phyloP scores from a whole-genome alignment of 1,140 invertebrate genomes.

The Xylocopa sonorina region DNA sequence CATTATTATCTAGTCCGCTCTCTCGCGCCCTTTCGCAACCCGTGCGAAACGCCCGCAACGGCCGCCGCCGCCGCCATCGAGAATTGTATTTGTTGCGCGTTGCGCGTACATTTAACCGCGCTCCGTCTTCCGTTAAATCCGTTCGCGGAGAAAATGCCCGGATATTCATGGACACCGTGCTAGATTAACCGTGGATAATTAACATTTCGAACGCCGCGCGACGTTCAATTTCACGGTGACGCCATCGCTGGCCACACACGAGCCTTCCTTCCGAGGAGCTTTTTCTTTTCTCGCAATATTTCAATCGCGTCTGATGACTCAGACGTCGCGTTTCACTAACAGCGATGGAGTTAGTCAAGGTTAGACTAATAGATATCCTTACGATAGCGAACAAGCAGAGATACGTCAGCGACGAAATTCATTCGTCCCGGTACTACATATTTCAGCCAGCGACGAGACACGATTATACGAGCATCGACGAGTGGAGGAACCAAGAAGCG shows the following conservation, averaged over 20 bases:
- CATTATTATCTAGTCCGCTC: conserved; percentile 80
- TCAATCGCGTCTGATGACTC: too few species aligned
- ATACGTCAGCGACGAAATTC: too few species aligned
- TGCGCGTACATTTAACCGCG: conserved; percentile 50
- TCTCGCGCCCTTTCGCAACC: conserved; percentile 62
- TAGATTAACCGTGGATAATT: conserved; percentile 4
- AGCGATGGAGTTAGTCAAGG: too few species aligned
- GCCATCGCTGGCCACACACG: not conserved
- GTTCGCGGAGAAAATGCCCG: conserved; percentile 39
- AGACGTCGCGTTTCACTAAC: too few species aligned
- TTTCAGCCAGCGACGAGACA: not conserved
- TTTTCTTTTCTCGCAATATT: too few species aligned
- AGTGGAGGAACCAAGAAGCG: not conserved
- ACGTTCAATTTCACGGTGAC: not conserved
- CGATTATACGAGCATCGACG: conserved; percentile 1
- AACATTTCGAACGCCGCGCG: not conserved
- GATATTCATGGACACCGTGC: conserved; percentile 19
- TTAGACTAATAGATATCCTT: too few species aligned
- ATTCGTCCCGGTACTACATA: too few species aligned
- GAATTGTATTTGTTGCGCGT: conserved; percentile 79
- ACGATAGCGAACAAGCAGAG: too few species aligned
- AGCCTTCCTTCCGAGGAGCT: too few species aligned
- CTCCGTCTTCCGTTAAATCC: conserved; percentile 56
- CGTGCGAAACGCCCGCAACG: conserved; percentile 66
- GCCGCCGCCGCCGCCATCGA: conserved; percentile 50